Base-by-base conservation (phyloP, 2,888 invertebrate species). In the Aelia acuminata region DNA sequence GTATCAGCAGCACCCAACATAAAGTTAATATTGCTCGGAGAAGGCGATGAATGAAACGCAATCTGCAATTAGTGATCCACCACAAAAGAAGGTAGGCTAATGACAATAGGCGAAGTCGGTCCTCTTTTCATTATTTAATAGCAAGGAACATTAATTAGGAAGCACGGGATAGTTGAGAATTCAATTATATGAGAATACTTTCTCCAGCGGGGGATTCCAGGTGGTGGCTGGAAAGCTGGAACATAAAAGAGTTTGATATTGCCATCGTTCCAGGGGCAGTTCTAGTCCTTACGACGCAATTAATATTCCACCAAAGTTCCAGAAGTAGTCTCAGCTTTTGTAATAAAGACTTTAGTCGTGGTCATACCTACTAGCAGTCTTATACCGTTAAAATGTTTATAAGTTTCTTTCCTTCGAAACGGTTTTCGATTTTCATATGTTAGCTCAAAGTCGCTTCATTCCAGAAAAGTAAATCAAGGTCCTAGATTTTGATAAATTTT, bases 251-350 rank as follows among this genome's bases (percentile, higher is more conserved):
- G 63, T 63, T 63, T 3, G 63, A 26, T 31, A 31, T 15, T 31
- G 63, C 15, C 63, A 31, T 3, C 63, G 31, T 63, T 63, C 63
- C 63, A 31, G 31, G 53, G n/a, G 22, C n/a, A 53, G 4, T 22
- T 18, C 53, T 22, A 7, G 63, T 4, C 31, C 31, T 15, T 4
- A 63, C 31, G 63, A 63, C 31, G 26, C 26, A 63, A 63, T 63
- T 63, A 63, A 31, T 63, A 63, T 63, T 63, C 63, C 20, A 63
- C 63, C 63, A 3, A 63, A 63, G 63, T 63, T 63, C 63, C 13
- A 13, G 63, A 63, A 63, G 31, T 63, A 63, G 26, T 26, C 63
- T n/a, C 20, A 63, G 15, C 63, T 63, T 63, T 31, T 13, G 31
- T n/a, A 63, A 63, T 31, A 31, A 26, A 20, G 31, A 63, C n/a